These are phyloP conservation scores for Chlorocebus sabaeus DNA, from an alignment of 2,113 vertebrate species.

Conservation along the genomic window DNA sequence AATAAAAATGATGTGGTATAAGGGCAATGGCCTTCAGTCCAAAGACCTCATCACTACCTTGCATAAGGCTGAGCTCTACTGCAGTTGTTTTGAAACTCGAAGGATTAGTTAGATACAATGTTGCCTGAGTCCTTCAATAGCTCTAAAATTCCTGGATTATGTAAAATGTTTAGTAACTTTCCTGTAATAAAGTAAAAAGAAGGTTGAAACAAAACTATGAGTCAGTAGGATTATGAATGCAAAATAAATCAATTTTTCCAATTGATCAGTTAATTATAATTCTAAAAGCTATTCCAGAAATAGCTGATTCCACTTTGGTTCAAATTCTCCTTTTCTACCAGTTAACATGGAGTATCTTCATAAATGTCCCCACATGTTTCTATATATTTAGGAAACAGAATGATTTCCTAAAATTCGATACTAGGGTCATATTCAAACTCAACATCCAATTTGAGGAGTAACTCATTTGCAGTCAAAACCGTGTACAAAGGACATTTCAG, in stretches of 20 bases:
- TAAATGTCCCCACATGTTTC: conserved; percentile 2
- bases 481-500: neutral
- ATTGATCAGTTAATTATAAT: conserved; percentile 15
- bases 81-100: neutral
- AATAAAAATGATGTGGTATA: neutral
- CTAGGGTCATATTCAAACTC: conserved; percentile 11
- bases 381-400: conserved; percentile 55
- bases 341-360: conserved; percentile 18
- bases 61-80: accelerated
- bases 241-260: conserved; percentile 33
- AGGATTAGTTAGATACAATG: neutral
- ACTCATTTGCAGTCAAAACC: neutral
- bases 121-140: neutral
- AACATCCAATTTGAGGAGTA: conserved; percentile 52
- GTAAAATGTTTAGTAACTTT: conserved; percentile 38
- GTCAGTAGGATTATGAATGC: neutral
- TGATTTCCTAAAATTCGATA: conserved; percentile 46
- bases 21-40: neutral
- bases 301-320: neutral
- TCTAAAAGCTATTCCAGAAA: conserved; percentile 38
- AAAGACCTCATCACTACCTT: neutral
- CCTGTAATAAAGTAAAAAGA: conserved; percentile 25
- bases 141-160: neutral
- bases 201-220: neutral
- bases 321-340: conserved; percentile 16